Conservation (phyloP, 1,140 invertebrate species). For the Anagrus nilaparvatae region DNA sequence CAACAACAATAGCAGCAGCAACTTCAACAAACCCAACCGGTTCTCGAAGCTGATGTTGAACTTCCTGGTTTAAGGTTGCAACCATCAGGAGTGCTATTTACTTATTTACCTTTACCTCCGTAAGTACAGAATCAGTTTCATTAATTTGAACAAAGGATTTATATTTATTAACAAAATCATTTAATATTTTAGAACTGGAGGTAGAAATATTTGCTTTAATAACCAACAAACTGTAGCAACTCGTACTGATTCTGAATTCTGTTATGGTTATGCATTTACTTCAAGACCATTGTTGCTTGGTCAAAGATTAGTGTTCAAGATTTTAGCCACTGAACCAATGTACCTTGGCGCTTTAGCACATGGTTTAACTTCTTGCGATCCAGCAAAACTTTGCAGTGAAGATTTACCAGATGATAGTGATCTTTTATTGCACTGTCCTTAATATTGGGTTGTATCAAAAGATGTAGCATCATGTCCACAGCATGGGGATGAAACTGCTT, state of each 20-base stretch:
- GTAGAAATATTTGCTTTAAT: slow-evolving; percentile 74
- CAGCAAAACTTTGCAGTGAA: slow-evolving; percentile 54
- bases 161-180: too few relatives aligned
- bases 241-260: slow-evolving; percentile 75
- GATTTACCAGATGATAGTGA: slow-evolving; percentile 91
- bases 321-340: slow-evolving; percentile 71
- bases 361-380: slow-evolving; percentile 90
- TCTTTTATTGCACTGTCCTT: slow-evolving; percentile 80
- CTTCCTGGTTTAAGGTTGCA: slow-evolving; percentile 57
- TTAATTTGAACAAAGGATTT: too few relatives aligned
- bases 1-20: slow-evolving; percentile 3
- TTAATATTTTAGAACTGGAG: slow-evolving; percentile 51
- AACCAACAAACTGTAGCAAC: slow-evolving; percentile 71
- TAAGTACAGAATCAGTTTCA: slow-evolving; percentile 26
- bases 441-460: slow-evolving; percentile 95
- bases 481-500: slow-evolving; percentile 83
- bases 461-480: slow-evolving; percentile 77
- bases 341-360: slow-evolving; percentile 83
- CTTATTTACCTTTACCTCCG: slow-evolving; percentile 60
- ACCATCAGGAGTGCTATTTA: slow-evolving; percentile 50
- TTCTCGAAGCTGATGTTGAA: slow-evolving; percentile 33
- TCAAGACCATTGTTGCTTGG: slow-evolving; percentile 71
- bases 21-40: neutral
- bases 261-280: slow-evolving; percentile 91
- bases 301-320: slow-evolving; percentile 78